Conservation (phyloP, 2,888 invertebrate species). For the Ennomos erosarius region DNA sequence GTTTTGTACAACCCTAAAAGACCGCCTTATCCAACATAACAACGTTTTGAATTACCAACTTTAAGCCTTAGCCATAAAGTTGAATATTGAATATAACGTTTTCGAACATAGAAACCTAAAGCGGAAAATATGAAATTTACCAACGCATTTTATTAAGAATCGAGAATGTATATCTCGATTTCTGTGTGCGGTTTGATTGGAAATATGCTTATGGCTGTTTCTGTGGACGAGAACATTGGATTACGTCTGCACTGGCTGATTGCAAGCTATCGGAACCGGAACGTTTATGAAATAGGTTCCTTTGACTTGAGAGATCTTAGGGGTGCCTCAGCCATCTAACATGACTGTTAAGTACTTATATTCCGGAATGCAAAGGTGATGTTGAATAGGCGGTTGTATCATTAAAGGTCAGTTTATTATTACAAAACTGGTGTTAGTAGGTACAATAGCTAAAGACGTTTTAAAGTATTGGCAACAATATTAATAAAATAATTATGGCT, state of each 20-base stretch:
- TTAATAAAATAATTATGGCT: no score
- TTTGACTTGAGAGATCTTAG: constrained; percentile 13
- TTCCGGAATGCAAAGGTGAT: constrained; percentile 3
- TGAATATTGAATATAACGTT: constrained; percentile 17
- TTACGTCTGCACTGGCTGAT: constrained; percentile 68
- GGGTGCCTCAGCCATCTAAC: neutral
- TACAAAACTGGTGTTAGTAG: no score
- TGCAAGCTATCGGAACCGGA: constrained; percentile 47
- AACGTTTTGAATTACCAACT: constrained; percentile 31
- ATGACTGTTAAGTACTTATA: neutral
- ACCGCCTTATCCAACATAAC: constrained; percentile 37
- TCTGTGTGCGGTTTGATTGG: constrained; percentile 76
- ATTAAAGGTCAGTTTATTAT: no score
- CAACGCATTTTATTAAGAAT: constrained; percentile 81
- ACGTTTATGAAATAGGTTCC: constrained; percentile 19
- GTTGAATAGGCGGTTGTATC: neutral
- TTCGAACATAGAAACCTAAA: constrained; percentile 33
- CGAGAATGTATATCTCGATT: constrained; percentile 68
- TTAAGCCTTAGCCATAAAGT: neutral
- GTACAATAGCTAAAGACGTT: no score
- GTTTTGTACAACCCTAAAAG: constrained; percentile 46
- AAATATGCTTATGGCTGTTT: constrained; percentile 77
- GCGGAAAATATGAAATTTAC: constrained; percentile 56
- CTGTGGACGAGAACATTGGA: constrained; percentile 60
- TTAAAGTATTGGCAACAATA: no score